Evolutionary conservation across 2,797 vertebrate species (phyloP), one percentile per base, ranked within the genome.

Genomic region (Capromys pilorides): DNA sequence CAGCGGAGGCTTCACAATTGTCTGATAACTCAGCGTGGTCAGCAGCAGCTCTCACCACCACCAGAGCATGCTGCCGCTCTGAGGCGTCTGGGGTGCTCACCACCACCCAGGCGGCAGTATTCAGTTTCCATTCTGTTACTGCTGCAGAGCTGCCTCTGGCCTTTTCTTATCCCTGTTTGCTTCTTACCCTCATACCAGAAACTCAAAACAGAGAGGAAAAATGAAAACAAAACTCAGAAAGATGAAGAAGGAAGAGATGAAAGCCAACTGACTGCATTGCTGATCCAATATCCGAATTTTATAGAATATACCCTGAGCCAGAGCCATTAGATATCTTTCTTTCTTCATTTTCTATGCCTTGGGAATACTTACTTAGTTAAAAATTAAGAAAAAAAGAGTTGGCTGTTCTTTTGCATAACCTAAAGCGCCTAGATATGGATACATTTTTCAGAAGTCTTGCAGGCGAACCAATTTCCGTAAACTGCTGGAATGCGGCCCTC

Each of bases 31-130:
- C 0, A 0, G 26, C 49, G 14, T 80, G 66, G 9, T 33, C 0
- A 39, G 16, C 57, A 41, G 57, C 31, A 45, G 16, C 0, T 16
- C 16, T 0, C 0, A 39, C 21, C 4, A 21, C 13, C 9, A 12
- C 22, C 36, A 24, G 54, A n/a, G n/a, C 39, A 28, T 5, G 1
- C 0, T 7, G n/a, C 28, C 6, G 0, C 14, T 36, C 3, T n/a
- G 3, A 10, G 24, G 59, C 51, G 1, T 57, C 33, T 45, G 18
- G 51, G 86, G 1, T 3, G 0, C 69, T 64, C n/a, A n/a, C n/a
- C n/a, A n/a, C 57, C 18, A 1, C 39, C n/a, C 3, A 2, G 2
- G 64, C 2, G 33, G 21, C 24, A 2, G 7, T 18, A 64, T 77
- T 11, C 1, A 26, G 28, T 86, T 94, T 80, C 54, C 28, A 57